Evolutionary conservation across 2,113 vertebrate genomes (phyloP).

Genomic region (Eulemur macaco): DNA sequence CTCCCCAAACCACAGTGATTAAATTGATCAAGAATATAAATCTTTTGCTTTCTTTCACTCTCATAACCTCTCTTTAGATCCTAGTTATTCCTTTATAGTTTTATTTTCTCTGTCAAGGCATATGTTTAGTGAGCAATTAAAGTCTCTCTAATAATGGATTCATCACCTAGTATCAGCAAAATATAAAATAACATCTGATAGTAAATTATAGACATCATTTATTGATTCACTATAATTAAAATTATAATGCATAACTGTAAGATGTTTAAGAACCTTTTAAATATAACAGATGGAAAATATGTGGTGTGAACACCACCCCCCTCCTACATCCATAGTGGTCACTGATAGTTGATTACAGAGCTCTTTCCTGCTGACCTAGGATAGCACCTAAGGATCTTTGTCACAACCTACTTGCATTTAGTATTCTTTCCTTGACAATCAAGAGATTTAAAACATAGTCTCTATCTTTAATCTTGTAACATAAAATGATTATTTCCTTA

Average conservation of each 20-base stretch:
- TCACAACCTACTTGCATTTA: neutral
- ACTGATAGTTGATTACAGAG: neutral
- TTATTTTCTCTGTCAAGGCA: conserved; percentile 13
- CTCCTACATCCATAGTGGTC: neutral
- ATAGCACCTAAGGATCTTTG: neutral
- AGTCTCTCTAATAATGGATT: neutral
- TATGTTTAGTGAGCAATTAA: conserved; percentile 5
- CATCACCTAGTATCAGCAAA: neutral
- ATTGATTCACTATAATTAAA: neutral
- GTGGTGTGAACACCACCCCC: accelerated
- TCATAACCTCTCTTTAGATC: neutral
- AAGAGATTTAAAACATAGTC: neutral
- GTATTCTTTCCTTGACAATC: neutral
- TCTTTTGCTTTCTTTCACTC: neutral
- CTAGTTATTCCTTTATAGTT: neutral
- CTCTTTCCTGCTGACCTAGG: neutral
- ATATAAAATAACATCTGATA: neutral
- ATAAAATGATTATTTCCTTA: neutral
- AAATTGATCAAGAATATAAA: conserved; percentile 53
- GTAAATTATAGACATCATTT: neutral
- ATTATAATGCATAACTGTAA: neutral
- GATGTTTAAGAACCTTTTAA: neutral
- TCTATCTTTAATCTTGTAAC: conserved; percentile 1
- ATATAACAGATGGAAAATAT: neutral
- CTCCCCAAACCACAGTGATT: conserved; percentile 43